Conservation (phyloP, 2,797 vertebrate genomes). For the Coranthus polyacanthus region DNA sequence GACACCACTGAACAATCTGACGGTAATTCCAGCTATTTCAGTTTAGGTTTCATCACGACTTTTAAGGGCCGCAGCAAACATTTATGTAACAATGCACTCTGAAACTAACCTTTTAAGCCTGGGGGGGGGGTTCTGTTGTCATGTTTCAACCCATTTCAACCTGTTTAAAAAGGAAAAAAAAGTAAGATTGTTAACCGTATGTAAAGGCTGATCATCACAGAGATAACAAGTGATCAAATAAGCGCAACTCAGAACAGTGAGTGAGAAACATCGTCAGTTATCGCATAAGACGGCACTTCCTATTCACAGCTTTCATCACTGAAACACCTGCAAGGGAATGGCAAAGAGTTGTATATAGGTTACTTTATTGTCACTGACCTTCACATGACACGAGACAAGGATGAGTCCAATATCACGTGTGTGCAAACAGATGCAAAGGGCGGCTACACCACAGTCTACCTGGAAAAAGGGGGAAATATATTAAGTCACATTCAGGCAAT, state of each 20-base stretch:
- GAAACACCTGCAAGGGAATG: neutral
- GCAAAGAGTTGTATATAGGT: accelerated
- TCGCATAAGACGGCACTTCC: conserved; percentile 89
- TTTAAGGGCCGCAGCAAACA: neutral
- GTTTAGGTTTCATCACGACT: conserved; percentile 66
- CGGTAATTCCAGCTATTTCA: conserved; percentile 92
- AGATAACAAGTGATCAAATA: accelerated
- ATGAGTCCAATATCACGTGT: accelerated
- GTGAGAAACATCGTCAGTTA: conserved; percentile 82
- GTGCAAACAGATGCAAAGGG: accelerated
- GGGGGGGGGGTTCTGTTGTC: neutral
- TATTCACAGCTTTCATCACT: conserved; percentile 83
- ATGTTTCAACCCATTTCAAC: accelerated
- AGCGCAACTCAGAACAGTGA: conserved; percentile 76
- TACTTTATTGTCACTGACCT: conserved; percentile 40
- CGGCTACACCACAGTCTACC: neutral
- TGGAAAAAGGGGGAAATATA: neutral
- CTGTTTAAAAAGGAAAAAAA: neutral
- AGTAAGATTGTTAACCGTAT: too few species aligned
- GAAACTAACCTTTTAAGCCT: conserved; percentile 22
- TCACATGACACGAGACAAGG: accelerated
- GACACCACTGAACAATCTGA: conserved; percentile 91
- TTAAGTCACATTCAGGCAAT: too few species aligned
- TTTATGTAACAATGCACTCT: neutral
- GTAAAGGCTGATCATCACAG: accelerated